Evolutionary conservation across 2,888 invertebrate genomes (phyloP).

Genomic region (Stratiomys singularior): DNA sequence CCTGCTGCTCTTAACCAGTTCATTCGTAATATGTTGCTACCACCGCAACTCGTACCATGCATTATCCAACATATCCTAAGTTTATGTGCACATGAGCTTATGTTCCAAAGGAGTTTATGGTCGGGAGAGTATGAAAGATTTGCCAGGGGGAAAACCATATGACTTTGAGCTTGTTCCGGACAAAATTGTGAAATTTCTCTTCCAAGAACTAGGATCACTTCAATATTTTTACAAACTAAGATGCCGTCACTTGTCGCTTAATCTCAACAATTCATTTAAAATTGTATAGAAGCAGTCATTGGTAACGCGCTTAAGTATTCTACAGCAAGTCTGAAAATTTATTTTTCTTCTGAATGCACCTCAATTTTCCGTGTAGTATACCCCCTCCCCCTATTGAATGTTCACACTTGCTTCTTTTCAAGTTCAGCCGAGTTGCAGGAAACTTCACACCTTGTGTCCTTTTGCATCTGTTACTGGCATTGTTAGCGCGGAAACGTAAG

Average conservation of each 20-base stretch:
- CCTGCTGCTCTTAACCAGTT: background rate
- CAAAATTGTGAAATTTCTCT: too few species aligned
- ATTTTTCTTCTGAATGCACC: background rate
- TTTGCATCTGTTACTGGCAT: constrained; percentile 21
- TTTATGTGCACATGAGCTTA: background rate
- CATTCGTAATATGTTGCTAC: background rate
- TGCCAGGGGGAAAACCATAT: background rate
- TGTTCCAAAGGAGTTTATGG: background rate
- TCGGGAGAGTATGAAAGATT: background rate
- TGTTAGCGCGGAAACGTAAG: background rate
- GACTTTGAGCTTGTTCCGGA: background rate
- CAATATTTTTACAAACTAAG: too few species aligned
- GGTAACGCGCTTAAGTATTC: too few species aligned
- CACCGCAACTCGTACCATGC: background rate
- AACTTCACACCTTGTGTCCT: background rate
- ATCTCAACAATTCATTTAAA: too few species aligned
- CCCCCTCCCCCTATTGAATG: background rate
- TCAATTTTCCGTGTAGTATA: background rate
- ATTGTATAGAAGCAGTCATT: too few species aligned
- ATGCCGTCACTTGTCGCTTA: too few species aligned
- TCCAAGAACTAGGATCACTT: too few species aligned
- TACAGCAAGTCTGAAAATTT: too few species aligned
- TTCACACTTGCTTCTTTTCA: background rate
- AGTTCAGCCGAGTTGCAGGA: background rate
- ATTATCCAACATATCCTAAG: background rate